Percentiles rank a stretch among this genome's conserved stretches.
Conservation (phyloP, 2,888 invertebrate species). For the Coenonympha arcania region DNA sequence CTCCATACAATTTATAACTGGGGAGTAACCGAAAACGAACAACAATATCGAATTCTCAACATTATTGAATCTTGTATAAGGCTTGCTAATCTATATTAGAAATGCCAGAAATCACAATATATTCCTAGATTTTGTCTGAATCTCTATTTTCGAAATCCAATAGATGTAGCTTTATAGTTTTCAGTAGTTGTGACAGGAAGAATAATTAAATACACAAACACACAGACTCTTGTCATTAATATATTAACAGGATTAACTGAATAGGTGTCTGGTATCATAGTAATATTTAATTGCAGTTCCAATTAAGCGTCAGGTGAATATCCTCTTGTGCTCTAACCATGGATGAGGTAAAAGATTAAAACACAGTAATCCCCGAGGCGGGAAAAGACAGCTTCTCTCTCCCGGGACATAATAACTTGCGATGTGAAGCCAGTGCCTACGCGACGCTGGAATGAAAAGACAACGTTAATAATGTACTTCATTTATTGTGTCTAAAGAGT, state of each 20-base stretch:
- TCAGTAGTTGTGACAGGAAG: too few relatives aligned
- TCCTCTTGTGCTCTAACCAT: slow-evolving; percentile 12
- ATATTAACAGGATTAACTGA: neutral
- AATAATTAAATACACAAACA: too few relatives aligned
- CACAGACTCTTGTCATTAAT: neutral
- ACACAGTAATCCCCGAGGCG: slow-evolving; percentile 22
- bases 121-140: too few relatives aligned
- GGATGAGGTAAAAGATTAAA: slow-evolving; percentile 21
- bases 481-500: neutral
- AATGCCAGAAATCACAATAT: too few relatives aligned
- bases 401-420: neutral
- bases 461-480: neutral
- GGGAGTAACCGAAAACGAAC: too few relatives aligned
- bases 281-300: slow-evolving; percentile 1
- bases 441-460: slow-evolving; percentile 7
- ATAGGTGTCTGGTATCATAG: neutral
- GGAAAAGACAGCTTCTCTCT: slow-evolving; percentile 14
- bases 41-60: too few relatives aligned
- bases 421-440: slow-evolving; percentile 7
- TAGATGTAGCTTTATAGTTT: too few relatives aligned
- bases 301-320: slow-evolving; percentile 25
- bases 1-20: too few relatives aligned
- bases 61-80: too few relatives aligned
- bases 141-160: too few relatives aligned
- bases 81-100: too few relatives aligned